Conservation (phyloP, 2,113 vertebrate genomes). For the Pelodiscus sinensis region DNA sequence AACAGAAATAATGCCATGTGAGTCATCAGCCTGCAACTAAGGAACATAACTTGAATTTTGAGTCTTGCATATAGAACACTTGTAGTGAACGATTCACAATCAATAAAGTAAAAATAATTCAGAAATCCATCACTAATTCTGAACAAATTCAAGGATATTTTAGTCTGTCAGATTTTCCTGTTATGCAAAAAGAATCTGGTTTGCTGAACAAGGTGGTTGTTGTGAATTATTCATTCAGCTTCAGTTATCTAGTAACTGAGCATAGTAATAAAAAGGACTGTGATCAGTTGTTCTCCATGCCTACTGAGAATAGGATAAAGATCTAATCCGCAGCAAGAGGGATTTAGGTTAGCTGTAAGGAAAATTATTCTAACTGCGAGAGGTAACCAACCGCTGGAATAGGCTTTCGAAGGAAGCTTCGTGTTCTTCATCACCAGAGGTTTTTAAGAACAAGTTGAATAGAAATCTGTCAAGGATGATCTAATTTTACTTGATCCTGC, state of each 20-base stretch:
- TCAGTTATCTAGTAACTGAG: not conserved
- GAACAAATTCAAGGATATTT: not conserved
- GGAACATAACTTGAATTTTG: not conserved
- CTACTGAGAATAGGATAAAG: not conserved
- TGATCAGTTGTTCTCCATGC: not conserved
- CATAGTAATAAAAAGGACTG: not conserved
- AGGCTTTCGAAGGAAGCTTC: not conserved
- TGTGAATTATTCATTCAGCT: not conserved
- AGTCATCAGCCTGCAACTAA: not conserved
- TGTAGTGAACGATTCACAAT: not conserved
- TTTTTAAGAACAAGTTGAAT: not conserved
- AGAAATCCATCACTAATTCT: not conserved
- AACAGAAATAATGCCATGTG: not conserved
- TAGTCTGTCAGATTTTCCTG: not conserved
- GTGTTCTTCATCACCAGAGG: not conserved
- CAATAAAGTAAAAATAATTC: accelerated
- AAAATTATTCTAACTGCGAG: not conserved
- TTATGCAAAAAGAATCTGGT: not conserved
- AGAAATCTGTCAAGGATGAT: not conserved
- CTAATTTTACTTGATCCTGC: not conserved
- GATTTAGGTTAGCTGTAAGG: not conserved
- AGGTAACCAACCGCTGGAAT: not conserved
- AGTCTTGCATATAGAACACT: not conserved
- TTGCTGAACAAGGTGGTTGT: not conserved
- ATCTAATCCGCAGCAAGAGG: not conserved